A percentile compares a stretch with the other conserved stretches of the same genome.
Conservation (phyloP, 2,888 invertebrate genomes). For the Netelia fuscicornis region DNA sequence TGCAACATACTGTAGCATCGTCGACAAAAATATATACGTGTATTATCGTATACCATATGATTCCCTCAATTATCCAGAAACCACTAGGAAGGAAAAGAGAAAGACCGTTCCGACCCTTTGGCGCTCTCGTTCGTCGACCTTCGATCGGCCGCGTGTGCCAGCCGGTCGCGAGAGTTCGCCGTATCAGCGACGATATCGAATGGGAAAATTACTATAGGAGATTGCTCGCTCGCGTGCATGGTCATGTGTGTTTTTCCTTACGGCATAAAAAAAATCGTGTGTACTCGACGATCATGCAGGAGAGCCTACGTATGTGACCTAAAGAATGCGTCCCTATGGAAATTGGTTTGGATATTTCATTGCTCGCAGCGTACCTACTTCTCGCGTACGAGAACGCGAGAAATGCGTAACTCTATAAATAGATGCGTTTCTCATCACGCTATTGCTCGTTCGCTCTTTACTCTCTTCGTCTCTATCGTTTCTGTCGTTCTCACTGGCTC, state of each 20-base stretch:
- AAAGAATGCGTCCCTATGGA: slow-evolving; percentile 5
- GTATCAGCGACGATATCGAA: slow-evolving; percentile 47
- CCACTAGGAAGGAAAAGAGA: slow-evolving; percentile 29
- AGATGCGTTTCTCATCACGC: slow-evolving; percentile 70
- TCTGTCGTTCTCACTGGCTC: slow-evolving; percentile 16
- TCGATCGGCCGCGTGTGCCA: slow-evolving; percentile 28
- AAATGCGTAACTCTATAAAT: slow-evolving; percentile 67
- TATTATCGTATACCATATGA: slow-evolving; percentile 33
- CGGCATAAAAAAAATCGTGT: slow-evolving; percentile 28
- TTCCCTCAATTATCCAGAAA: slow-evolving; percentile 62
- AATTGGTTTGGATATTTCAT: slow-evolving; percentile 32
- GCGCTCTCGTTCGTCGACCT: slow-evolving; percentile 59
- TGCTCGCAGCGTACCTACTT: slow-evolving; percentile 25
- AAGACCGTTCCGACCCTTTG: slow-evolving; percentile 43
- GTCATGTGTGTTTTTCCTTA: neutral
- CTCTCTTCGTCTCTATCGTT: neutral
- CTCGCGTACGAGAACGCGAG: neutral
- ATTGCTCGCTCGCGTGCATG: slow-evolving; percentile 53
- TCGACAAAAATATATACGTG: neutral
- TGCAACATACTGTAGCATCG: slow-evolving; percentile 28
- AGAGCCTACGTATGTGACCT: slow-evolving; percentile 13
- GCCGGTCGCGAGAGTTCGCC: neutral
- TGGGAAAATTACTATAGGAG: slow-evolving; percentile 55
- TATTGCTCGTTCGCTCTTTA: slow-evolving; percentile 27
- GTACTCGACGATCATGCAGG: slow-evolving; percentile 6